Evolutionary conservation across 2,797 vertebrate species (phyloP), one percentile per base, ranked within the genome.

Genomic region (Pipistrellus pygmaeus): DNA sequence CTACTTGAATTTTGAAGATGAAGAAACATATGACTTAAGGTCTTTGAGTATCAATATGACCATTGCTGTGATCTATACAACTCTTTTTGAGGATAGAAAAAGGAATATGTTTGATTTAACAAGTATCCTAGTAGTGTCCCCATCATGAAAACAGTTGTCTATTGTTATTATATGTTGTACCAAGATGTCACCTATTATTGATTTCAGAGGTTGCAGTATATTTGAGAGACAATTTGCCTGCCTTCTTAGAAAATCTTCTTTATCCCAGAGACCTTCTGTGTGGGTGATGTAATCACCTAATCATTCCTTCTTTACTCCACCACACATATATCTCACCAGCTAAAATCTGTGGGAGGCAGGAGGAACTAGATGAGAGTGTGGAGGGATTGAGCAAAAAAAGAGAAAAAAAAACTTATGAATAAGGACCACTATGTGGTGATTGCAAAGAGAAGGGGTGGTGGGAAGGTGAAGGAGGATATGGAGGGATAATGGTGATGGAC

Each of bases 51-150:
- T 60, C 27, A 76, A 91, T 84, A 53, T 38, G 27, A 35, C 17
- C 27, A 78, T 38, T 62, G 60, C 44, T 23, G 38, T 84, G 25
- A 64, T 44, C 30, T 53, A 1, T 23, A 23, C 12, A 86, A 51
- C 30, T 88, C 48, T 93, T 27, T 82, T 82, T 85, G 23, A 82
- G 3, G 8, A 17, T 27, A 30, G 32, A 62, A 55, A 75, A 89
- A 23, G 4, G 72, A 85, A 75, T 35, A 6, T 5, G 66, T 89
- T 75, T 57, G 6, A 18, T 9, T 90, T 90, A 48, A 21, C 17
- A 68, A 55, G 23, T 82, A 17, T 72, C 18, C 35, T 66, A 8
- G 20, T 25, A 88, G 35, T 17, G 5, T 80, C 13, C 25, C 17
- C 25, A 57, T 14, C 0, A 0, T 71, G 46, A 85, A 95, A 93